Conservation (phyloP, 2,888 invertebrate species). For the Andricus quercusramuli region DNA sequence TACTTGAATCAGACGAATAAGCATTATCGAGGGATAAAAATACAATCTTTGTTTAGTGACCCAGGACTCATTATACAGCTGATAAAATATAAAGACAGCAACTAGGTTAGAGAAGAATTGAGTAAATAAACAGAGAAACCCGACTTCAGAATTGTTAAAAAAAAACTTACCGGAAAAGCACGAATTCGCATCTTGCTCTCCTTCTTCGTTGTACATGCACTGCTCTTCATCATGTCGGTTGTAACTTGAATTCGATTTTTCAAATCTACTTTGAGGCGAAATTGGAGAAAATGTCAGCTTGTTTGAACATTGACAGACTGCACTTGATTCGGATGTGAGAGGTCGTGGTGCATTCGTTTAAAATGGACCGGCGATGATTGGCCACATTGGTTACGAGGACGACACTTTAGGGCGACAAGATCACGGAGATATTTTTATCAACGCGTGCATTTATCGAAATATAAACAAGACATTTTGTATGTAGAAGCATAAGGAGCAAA, state of each 20-base stretch:
- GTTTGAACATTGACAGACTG: conserved; percentile 43
- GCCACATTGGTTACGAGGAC: conserved; percentile 9
- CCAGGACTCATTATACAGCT: neutral
- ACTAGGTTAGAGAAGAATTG: conserved; percentile 24
- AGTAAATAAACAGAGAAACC: conserved; percentile 31
- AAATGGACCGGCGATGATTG: conserved; percentile 12
- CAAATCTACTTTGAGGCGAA: conserved; percentile 42
- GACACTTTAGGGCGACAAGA: neutral
- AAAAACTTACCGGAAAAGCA: conserved; percentile 94
- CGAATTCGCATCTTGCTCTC: conserved; percentile 98
- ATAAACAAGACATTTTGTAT: conserved; percentile 36
- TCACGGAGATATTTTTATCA: neutral
- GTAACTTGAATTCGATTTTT: conserved; percentile 31
- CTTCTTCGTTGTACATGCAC: conserved; percentile 88
- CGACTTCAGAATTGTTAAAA: conserved; percentile 40
- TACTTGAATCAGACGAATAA: neutral
- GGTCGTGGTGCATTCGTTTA: conserved; percentile 10
- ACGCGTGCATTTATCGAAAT: conserved; percentile 29
- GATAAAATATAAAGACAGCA: neutral
- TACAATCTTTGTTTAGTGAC: neutral
- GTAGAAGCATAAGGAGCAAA: neutral
- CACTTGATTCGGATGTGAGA: conserved; percentile 10
- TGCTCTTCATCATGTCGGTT: conserved; percentile 83
- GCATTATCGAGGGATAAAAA: neutral
- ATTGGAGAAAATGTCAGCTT: conserved; percentile 11